phyloP scores from a whole-genome alignment of 2,113 vertebrate species.

The Sorex araneus region DNA sequence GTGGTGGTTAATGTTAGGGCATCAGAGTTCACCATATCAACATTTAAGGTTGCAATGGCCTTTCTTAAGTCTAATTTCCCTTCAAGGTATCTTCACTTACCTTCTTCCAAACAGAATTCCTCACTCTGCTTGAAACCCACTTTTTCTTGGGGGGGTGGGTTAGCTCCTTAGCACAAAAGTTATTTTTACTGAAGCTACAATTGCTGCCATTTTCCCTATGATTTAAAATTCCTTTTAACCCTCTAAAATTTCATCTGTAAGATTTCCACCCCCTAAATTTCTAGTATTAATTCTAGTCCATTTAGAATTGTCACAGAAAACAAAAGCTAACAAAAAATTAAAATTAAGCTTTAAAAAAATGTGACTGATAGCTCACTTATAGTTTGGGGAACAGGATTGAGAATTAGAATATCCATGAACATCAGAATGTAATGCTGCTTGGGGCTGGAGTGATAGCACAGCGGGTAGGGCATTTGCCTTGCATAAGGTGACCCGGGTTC shows the following conservation, averaged over 20 bases:
- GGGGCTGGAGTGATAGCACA: too few relatives aligned
- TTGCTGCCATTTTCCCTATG: neutral
- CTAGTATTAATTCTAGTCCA: neutral
- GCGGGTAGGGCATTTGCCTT: too few relatives aligned
- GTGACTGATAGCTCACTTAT: too few relatives aligned
- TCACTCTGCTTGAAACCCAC: neutral
- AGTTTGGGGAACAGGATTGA: too few relatives aligned
- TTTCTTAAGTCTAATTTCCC: slow-evolving; percentile 20
- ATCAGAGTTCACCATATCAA: neutral
- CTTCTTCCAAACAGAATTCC: neutral
- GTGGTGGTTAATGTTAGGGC: neutral
- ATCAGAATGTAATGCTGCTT: too few relatives aligned
- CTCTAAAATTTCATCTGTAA: slow-evolving; percentile 2
- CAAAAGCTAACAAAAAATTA: too few relatives aligned
- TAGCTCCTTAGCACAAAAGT: neutral
- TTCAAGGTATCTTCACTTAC: neutral
- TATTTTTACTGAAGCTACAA: slow-evolving; percentile 3
- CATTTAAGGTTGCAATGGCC: neutral
- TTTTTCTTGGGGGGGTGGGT: neutral
- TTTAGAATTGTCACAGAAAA: slow-evolving; percentile 43
- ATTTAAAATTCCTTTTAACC: neutral
- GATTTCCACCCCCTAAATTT: neutral
- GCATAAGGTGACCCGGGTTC: too few relatives aligned
- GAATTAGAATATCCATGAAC: too few relatives aligned
- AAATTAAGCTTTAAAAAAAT: too few relatives aligned